phyloP scores from a whole-genome alignment of 2,797 vertebrate genomes.

The Mycteria americana region DNA sequence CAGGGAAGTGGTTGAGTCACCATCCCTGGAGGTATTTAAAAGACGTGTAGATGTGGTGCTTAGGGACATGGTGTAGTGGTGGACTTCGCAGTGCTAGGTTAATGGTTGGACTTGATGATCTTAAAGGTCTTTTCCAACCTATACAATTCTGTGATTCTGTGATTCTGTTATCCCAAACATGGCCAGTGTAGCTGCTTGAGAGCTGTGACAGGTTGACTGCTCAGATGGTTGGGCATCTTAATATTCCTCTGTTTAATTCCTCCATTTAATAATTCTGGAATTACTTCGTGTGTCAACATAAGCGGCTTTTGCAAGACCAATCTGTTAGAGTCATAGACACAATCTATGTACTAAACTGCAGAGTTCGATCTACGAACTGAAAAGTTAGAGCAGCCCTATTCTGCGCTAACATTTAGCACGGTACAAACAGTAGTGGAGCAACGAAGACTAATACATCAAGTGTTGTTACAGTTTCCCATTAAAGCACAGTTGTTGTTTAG shows the following conservation, averaged over 20 bases:
- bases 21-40: too few species aligned
- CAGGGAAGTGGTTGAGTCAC: too few species aligned
- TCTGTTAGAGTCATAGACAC: background rate
- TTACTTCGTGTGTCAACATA: background rate
- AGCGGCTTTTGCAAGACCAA: background rate
- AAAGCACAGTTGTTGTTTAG: background rate
- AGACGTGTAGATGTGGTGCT: too few species aligned
- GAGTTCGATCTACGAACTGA: background rate
- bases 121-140: too few species aligned
- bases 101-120: too few species aligned
- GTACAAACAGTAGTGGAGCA: background rate
- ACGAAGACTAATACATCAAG: background rate
- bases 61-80: too few species aligned
- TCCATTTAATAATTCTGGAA: background rate
- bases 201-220: background rate
- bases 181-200: background rate
- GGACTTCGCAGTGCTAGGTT: too few species aligned
- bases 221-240: background rate
- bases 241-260: background rate
- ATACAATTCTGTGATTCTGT: too few species aligned
- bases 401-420: background rate
- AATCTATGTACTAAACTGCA: background rate
- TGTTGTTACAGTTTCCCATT: conserved; percentile 16
- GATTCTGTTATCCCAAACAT: background rate
- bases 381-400: background rate